A percentile compares a stretch with the other conserved stretches of the same genome.
Conservation (phyloP, 2,113 vertebrate genomes). For the Pterophyllum scalare region DNA sequence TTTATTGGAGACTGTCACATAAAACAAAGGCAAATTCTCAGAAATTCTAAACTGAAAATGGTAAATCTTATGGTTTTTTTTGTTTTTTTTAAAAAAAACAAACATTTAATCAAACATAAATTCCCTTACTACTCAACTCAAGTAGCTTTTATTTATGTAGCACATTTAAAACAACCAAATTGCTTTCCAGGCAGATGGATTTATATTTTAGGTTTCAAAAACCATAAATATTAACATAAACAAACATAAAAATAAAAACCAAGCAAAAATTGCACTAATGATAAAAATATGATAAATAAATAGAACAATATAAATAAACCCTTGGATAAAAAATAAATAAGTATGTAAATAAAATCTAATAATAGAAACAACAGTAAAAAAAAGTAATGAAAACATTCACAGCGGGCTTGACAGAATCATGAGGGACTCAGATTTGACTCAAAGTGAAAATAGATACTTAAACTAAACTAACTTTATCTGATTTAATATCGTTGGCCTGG, state of each 20-base stretch:
- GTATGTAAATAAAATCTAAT: neutral
- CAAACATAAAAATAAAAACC: neutral
- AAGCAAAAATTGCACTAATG: neutral
- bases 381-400: neutral
- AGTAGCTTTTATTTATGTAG: neutral
- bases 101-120: neutral
- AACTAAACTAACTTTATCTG: no score
- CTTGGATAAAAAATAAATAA: neutral
- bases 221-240: neutral
- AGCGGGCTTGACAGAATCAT: no score
- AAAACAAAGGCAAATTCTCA: neutral
- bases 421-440: no score
- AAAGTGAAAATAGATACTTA: no score
- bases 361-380: neutral
- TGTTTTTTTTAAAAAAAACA: no score
- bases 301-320: neutral
- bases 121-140: rapidly evolving
- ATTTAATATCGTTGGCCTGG: no score
- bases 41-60: neutral
- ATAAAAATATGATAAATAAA: neutral
- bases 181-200: neutral
- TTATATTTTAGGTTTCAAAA: neutral
- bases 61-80: neutral
- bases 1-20: neutral
- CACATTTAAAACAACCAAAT: neutral